Evolutionary conservation across 23 tunicate species (phyloP), one percentile per base, ranked within the genome.

Genomic region (Styela plicata): DNA sequence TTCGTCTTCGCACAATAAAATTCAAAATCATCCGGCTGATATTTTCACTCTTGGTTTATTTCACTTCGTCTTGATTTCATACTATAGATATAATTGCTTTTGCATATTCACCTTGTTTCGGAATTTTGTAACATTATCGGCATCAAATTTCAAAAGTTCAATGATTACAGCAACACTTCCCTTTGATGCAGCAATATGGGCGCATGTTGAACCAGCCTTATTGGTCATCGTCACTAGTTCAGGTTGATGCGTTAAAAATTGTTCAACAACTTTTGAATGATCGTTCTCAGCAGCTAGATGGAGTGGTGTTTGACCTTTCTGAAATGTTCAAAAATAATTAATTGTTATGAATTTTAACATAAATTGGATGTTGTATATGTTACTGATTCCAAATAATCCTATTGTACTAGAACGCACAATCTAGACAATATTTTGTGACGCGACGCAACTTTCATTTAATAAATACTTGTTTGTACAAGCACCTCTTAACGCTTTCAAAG

Each of bases 261-360:
- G 83, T 65, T 87, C 74, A 1, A 93, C 89, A 57, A 93, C 98
- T 37, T 93, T 81, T 13, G 98, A 93, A 82, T 93, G 98, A 64
- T 93, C 93, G 77, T 93, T 93, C 70, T 84, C 93, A 2, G 98
- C 98, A 35, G 93, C 98, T 25, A 93, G 57, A 70, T 93, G 98
- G 64, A 93, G 64, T 25, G 98, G 88, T 5, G 98, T 93, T 63
- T 93, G 90, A 10, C 98, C 98, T 63, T 86, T 69, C 98, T 93
- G 63, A 13, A 63, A 3, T 64, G 33, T 31, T 22, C 31, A 0
- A 74, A 1, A 78, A 10, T 24, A 10, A 28, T 63, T 53, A 18
- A 34, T 29, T 31, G 73, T 17, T 19, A 70, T 3, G 34, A 30
- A 21, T 26, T 28, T 22, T 80, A 18, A 23, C 16, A 18, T 0